Conservation (phyloP, 2,113 vertebrate genomes). For the Gobio gobio region DNA sequence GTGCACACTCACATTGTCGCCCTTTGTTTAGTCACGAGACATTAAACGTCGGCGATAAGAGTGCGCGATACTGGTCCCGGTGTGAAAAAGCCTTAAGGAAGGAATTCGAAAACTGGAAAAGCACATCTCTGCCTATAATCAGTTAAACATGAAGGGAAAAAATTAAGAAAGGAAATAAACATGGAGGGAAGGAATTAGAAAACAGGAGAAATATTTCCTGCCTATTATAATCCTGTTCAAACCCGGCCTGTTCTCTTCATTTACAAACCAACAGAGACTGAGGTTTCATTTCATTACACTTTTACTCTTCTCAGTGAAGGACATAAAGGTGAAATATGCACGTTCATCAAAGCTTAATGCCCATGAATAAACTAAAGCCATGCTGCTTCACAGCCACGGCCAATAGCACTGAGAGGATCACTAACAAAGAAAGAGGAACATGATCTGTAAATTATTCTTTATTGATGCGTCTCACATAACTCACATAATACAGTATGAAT, state of each 20-base stretch:
- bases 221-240: background rate
- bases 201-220: background rate
- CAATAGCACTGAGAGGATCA: conserved; percentile 12
- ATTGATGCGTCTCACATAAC: background rate
- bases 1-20: no score
- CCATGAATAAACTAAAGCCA: conserved; percentile 37
- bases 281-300: conserved; percentile 14
- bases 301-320: conserved; percentile 3
- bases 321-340: conserved; percentile 33
- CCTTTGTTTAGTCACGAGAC: no score
- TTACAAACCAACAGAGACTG: conserved; percentile 29
- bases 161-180: background rate
- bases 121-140: background rate
- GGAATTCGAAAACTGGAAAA: background rate
- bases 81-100: background rate
- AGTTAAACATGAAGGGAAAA: background rate
- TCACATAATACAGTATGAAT: background rate
- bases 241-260: background rate
- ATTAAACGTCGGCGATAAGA: no score
- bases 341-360: conserved; percentile 39
- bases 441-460: conserved; percentile 8
- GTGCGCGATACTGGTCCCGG: no score
- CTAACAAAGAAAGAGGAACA: conserved; percentile 10
- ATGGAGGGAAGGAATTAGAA: background rate
- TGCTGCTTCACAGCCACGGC: conserved; percentile 3